Base-by-base conservation (phyloP, 2,888 invertebrate genomes). In the Scelioninae gen. 1 region DNA sequence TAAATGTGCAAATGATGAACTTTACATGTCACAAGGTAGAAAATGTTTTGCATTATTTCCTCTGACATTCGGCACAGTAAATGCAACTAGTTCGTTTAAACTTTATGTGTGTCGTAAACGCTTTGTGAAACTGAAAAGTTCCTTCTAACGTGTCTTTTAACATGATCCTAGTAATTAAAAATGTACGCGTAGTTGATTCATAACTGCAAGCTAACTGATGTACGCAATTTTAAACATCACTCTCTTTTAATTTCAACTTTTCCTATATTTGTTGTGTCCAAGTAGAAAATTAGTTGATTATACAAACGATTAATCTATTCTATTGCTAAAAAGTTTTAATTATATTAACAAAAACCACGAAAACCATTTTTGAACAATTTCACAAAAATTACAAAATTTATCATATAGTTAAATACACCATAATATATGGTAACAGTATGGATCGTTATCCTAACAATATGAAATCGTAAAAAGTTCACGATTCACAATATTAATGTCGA, bases 161-260 rank as follows among this genome's bases (percentile, higher is more conserved):
- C 68, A 10, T 40, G 32, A 66, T 53, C 7, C 47, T 62, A 80
- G 87, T 83, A 87, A 89, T 88, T 88, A 89, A 88, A 88, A 88
- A 87, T 83, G 45, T 65, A 85, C 86, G 86, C 85, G 76, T 49
- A 82, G 78, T 85, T 88, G 86, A 86, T 86, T 86, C 71, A 58
- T 77, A 84, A 85, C 79, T 53, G 32, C 63, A 79, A 71, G 58
- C 58, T 16, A 81, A 75, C 68, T 63, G 62, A 74, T 40, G 75
- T 65, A 40, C 56, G 29, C 38, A 65, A 56, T 16, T 75, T 65
- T 38, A 45, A 74, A 58, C 11, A 9, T 45, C 0, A 9, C n/a
- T 0, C 15, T 16, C 29, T 32, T 62, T 62, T 45, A 43, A 40
- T 13, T 62, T 49, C 15, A 13, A 51, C 43, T n/a, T 38, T 45